These are phyloP conservation scores for Drosophila parthenogenetica DNA, from an alignment of 2,888 invertebrate species.

Conservation along the genomic window DNA sequence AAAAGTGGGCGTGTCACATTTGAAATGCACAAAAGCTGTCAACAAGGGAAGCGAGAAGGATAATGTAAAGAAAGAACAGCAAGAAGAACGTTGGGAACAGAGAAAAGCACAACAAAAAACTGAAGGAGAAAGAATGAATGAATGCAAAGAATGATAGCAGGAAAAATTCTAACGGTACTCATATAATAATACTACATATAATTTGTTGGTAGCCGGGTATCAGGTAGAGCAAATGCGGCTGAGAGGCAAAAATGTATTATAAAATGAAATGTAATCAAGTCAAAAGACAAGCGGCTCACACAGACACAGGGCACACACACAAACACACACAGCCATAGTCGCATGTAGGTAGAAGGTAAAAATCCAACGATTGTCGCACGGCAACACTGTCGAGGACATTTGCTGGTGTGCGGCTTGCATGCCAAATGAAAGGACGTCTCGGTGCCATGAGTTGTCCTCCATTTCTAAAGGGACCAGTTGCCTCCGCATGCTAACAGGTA, in stretches of 20 bases:
- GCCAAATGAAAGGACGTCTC: conserved; percentile 51
- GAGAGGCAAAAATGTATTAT: conserved; percentile 42
- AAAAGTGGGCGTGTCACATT: conserved; percentile 28
- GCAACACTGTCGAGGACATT: conserved; percentile 42
- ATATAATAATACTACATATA: conserved; percentile 17
- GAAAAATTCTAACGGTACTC: conserved; percentile 13
- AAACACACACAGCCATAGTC: not conserved
- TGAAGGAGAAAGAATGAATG: conserved; percentile 1
- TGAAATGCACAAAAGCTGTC: conserved; percentile 54
- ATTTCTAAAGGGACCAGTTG: not conserved
- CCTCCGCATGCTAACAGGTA: conserved; percentile 27
- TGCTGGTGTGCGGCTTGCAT: conserved; percentile 34
- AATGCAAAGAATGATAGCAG: conserved; percentile 17
- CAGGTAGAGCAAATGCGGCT: not conserved
- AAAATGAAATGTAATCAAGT: conserved; percentile 69
- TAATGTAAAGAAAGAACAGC: conserved; percentile 1
- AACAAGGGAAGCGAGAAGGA: not conserved
- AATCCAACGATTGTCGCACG: conserved; percentile 52
- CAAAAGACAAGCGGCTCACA: conserved; percentile 49
- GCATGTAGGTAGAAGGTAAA: conserved; percentile 29
- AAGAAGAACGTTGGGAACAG: conserved; percentile 1
- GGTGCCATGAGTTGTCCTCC: conserved; percentile 26
- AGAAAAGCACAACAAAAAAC: conserved; percentile 2
- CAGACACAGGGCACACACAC: conserved; percentile 10
- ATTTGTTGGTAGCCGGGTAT: not conserved